phyloP scores from a whole-genome alignment of 2,113 vertebrate genomes.

The Cynocephalus volans region DNA sequence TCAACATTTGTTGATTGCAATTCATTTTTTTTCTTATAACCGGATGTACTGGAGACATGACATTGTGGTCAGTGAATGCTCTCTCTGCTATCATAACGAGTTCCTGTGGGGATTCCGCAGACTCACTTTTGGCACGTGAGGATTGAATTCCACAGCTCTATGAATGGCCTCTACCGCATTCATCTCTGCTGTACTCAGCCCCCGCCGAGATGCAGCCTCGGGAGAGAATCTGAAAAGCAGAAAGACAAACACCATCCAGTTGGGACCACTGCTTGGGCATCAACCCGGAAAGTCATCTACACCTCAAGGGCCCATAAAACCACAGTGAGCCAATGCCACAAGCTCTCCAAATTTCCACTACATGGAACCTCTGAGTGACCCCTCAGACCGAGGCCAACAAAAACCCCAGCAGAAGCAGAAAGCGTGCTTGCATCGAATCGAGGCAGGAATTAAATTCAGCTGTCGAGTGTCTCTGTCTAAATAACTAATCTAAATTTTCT shows the following conservation, averaged over 20 bases:
- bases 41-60: background rate
- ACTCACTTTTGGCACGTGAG: constrained; percentile 99
- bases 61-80: constrained; percentile 29
- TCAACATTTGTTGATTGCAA: background rate
- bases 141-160: constrained; percentile 99
- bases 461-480: constrained; percentile 85
- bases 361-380: constrained; percentile 85
- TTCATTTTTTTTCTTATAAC: constrained; percentile 46
- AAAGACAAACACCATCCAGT: constrained; percentile 85
- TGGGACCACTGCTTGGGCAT: constrained; percentile 80
- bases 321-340: constrained; percentile 81
- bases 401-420: constrained; percentile 89
- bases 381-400: constrained; percentile 84
- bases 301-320: constrained; percentile 85
- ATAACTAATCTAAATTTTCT: constrained; percentile 87
- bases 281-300: constrained; percentile 75
- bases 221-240: constrained; percentile 96
- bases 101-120: constrained; percentile 55
- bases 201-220: constrained; percentile 97
- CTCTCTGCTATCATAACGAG: constrained; percentile 18
- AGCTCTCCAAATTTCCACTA: constrained; percentile 84
- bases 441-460: constrained; percentile 80
- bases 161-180: constrained; percentile 99
- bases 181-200: constrained; percentile 99
- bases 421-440: constrained; percentile 84